phyloP scores from a whole-genome alignment of 92 coral and sea anemone genomes.

The Porites divaricata region DNA sequence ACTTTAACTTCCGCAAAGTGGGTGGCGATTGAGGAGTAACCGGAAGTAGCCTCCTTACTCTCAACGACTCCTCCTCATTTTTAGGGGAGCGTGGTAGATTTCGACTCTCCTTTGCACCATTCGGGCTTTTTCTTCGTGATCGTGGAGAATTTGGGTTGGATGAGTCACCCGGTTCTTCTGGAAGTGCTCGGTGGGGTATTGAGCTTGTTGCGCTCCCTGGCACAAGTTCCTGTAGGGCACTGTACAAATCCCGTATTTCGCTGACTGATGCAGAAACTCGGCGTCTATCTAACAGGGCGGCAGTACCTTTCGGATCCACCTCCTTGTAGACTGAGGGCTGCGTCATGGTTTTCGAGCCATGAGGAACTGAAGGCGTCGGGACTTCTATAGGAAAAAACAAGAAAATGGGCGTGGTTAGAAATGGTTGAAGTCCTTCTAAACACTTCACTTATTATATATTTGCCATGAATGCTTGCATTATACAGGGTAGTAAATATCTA shows the following conservation, averaged over 20 bases:
- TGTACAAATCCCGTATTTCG: constrained; percentile 73
- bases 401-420: background rate
- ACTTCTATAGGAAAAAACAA: constrained; percentile 9
- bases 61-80: constrained; percentile 17
- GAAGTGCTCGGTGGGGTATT: constrained; percentile 8
- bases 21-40: constrained; percentile 36
- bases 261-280: constrained; percentile 80
- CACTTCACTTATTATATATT: background rate
- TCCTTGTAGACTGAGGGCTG: constrained; percentile 21
- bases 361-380: constrained; percentile 36
- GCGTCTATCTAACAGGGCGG: constrained; percentile 50
- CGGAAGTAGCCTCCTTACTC: constrained; percentile 36
- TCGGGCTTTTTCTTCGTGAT: constrained; percentile 11
- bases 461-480: background rate
- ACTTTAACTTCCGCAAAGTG: constrained; percentile 21
- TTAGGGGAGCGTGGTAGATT: constrained; percentile 1
- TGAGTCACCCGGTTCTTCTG: constrained; percentile 9
- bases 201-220: constrained; percentile 49
- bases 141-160: constrained; percentile 29
- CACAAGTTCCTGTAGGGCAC: constrained; percentile 85
- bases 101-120: background rate
- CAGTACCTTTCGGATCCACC: constrained; percentile 28
- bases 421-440: background rate
- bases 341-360: constrained; percentile 31
- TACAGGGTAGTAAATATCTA: no score